These are phyloP conservation scores for Eolophus roseicapilla DNA, from an alignment of 2,113 vertebrate species.

Conservation along the genomic window DNA sequence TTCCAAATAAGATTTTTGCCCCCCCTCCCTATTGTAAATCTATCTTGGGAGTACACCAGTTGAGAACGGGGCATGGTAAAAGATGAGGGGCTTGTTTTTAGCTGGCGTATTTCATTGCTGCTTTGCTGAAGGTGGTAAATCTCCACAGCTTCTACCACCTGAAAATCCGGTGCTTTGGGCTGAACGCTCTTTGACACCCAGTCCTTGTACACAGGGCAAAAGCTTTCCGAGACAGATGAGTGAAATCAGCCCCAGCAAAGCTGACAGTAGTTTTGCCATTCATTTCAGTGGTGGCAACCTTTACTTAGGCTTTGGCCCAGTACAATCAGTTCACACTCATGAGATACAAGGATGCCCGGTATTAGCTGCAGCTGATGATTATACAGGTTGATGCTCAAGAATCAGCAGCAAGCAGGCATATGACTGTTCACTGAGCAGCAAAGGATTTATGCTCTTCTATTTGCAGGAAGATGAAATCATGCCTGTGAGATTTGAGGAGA, in stretches of 20 bases:
- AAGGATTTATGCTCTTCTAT: slow-evolving; percentile 44
- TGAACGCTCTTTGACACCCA: background rate
- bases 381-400: slow-evolving; percentile 12
- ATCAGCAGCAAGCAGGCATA: slow-evolving; percentile 1
- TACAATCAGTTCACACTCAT: background rate
- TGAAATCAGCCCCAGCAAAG: background rate
- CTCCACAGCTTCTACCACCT: background rate
- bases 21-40: background rate
- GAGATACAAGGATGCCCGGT: background rate
- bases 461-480: slow-evolving; percentile 89
- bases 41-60: background rate
- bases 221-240: background rate
- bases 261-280: background rate
- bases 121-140: background rate
- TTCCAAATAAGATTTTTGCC: background rate
- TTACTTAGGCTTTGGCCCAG: background rate
- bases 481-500: slow-evolving; percentile 88
- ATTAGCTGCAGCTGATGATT: background rate
- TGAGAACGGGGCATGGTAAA: background rate
- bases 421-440: slow-evolving; percentile 29
- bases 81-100: background rate
- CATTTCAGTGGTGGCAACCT: background rate
- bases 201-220: background rate
- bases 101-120: background rate
- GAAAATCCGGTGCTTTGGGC: background rate